A percentile compares a stretch with the other conserved stretches of the same genome.
phyloP scores from a whole-genome alignment of 2,888 invertebrate genomes.

The Luperina testacea region DNA sequence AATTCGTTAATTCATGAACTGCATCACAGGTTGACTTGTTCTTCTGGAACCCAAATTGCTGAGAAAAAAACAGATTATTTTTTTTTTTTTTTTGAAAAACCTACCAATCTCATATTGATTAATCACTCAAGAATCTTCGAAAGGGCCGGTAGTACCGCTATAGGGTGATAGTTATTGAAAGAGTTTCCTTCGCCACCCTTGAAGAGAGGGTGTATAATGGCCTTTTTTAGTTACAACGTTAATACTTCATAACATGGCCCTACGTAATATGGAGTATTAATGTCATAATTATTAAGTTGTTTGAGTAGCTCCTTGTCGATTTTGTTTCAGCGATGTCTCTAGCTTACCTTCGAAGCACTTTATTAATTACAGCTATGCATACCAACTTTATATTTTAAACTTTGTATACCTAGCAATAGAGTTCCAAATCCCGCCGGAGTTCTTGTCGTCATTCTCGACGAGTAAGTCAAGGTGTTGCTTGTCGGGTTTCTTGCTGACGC shows the following conservation, averaged over 20 bases:
- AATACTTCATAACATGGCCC: background rate
- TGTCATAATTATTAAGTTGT: background rate
- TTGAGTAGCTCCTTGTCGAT: background rate
- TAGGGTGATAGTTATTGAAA: no score
- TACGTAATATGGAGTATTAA: background rate
- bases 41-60: no score
- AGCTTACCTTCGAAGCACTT: background rate
- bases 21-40: no score
- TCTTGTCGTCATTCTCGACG: constrained; percentile 93
- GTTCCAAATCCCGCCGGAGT: constrained; percentile 95
- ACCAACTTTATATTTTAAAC: background rate
- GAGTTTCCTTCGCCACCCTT: no score
- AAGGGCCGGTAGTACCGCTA: no score
- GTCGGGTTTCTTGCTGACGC: constrained; percentile 97
- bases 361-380: background rate
- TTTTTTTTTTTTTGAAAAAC: no score
- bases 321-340: background rate
- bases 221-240: background rate
- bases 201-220: no score
- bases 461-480: constrained; percentile 96
- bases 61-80: no score
- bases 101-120: no score
- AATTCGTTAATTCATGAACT: no score
- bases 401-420: constrained; percentile 95
- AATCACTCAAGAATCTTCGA: no score